phyloP scores from a whole-genome alignment of 2,113 vertebrate genomes.

The Eurystomus gularis region DNA sequence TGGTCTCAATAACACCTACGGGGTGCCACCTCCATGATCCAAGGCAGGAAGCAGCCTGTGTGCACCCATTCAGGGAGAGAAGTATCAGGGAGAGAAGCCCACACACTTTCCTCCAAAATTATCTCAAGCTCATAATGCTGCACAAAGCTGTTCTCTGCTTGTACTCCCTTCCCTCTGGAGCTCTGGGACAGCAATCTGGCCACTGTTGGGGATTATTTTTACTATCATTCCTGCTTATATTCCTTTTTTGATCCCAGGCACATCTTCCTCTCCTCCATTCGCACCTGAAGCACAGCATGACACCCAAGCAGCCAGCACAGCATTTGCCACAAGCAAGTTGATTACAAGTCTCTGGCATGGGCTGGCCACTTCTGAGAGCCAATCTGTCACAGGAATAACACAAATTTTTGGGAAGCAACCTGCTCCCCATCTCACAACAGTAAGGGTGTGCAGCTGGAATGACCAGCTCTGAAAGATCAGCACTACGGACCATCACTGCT shows the following conservation, averaged over 20 bases:
- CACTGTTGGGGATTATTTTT: neutral
- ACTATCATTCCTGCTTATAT: rapidly evolving
- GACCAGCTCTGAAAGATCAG: neutral
- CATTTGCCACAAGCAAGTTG: neutral
- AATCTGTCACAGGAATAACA: neutral
- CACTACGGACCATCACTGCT: neutral
- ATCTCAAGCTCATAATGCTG: neutral
- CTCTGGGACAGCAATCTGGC: neutral
- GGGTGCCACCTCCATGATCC: neutral
- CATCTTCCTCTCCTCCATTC: neutral
- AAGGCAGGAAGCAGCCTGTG: neutral
- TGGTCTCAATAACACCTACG: neutral
- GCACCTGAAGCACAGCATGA: neutral
- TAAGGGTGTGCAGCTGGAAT: neutral
- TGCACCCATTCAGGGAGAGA: neutral
- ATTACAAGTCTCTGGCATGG: neutral
- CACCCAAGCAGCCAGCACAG: neutral
- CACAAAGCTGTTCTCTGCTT: neutral
- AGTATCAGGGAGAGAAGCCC: neutral
- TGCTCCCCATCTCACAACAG: neutral
- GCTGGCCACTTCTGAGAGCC: neutral
- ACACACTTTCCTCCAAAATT: neutral
- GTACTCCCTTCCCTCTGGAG: neutral
- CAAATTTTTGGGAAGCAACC: neutral
- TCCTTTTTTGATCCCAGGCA: neutral